These are phyloP conservation scores for Lochmaea crataegi DNA, from an alignment of 2,888 invertebrate species.

Conservation along the genomic window DNA sequence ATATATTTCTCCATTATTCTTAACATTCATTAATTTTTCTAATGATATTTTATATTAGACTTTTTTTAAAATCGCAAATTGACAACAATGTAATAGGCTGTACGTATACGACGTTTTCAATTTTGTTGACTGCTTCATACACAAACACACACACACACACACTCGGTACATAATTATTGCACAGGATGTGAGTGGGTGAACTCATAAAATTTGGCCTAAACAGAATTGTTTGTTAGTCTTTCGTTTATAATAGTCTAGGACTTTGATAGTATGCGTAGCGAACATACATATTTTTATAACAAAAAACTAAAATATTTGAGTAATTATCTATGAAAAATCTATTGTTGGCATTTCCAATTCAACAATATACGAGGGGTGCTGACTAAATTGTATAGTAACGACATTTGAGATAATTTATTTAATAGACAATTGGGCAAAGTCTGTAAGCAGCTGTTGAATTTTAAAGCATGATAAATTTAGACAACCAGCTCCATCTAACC, in stretches of 20 bases:
- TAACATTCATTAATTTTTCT: no score
- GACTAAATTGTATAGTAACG: no score
- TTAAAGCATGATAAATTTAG: no score
- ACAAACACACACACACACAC: constrained; percentile 37
- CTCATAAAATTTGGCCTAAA: constrained; percentile 57
- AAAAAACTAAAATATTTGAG: no score
- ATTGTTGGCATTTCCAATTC: no score
- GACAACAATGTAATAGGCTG: background rate
- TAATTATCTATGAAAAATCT: no score
- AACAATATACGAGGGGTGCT: no score
- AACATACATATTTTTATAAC: background rate
- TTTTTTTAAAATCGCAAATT: background rate
- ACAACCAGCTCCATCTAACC: no score
- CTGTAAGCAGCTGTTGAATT: no score
- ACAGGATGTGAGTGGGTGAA: constrained; percentile 59
- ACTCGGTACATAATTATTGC: constrained; percentile 19
- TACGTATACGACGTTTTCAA: background rate
- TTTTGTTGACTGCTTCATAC: constrained; percentile 40
- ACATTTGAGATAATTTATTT: no score
- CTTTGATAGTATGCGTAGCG: background rate
- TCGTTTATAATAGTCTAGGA: constrained; percentile 27
- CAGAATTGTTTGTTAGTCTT: constrained; percentile 43
- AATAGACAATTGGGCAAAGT: no score
- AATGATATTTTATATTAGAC: background rate
- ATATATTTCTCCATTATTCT: no score